Percentiles rank a stretch among this genome's conserved stretches.
phyloP scores from a whole-genome alignment of 35 echinoderm and acorn worm genomes.

The Lytechinus variegatus region DNA sequence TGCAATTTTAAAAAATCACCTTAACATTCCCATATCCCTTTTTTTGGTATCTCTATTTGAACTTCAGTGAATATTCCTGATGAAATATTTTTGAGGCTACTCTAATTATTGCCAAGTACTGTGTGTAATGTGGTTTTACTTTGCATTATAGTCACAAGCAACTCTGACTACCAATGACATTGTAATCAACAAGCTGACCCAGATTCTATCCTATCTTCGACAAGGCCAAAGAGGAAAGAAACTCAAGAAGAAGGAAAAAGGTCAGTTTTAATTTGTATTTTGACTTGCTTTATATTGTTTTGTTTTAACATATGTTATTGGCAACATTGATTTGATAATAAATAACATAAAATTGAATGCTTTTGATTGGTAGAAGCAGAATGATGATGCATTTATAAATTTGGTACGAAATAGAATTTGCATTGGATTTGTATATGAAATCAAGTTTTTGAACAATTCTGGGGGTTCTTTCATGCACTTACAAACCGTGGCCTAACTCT shows the following conservation, averaged over 20 bases:
- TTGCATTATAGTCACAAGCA: conserved; percentile 83
- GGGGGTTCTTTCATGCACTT: too few relatives aligned
- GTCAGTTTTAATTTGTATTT: conserved; percentile 45
- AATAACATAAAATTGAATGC: too few relatives aligned
- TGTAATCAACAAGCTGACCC: conserved; percentile 98
- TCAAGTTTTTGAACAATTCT: too few relatives aligned
- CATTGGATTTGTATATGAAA: neutral
- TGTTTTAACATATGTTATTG: too few relatives aligned
- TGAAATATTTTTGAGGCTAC: too few relatives aligned
- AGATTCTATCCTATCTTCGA: conserved; percentile 95
- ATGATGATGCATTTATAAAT: neutral
- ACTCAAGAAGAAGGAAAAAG: conserved; percentile 91
- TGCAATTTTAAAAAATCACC: too few relatives aligned
- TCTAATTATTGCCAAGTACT: neutral
- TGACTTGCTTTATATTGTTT: too few relatives aligned
- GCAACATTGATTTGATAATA: too few relatives aligned
- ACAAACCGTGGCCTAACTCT: too few relatives aligned
- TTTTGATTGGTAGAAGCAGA: neutral
- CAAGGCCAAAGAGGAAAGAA: conserved; percentile 91
- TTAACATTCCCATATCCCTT: too few relatives aligned
- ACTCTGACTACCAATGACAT: conserved; percentile 98
- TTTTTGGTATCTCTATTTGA: too few relatives aligned
- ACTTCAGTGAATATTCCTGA: too few relatives aligned
- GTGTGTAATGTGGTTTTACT: neutral
- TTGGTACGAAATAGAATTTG: neutral